Evolutionary conservation across 1,140 invertebrate species (phyloP), one percentile per base, ranked within the genome.

Genomic region (Pseudomyrmex gracilis): DNA sequence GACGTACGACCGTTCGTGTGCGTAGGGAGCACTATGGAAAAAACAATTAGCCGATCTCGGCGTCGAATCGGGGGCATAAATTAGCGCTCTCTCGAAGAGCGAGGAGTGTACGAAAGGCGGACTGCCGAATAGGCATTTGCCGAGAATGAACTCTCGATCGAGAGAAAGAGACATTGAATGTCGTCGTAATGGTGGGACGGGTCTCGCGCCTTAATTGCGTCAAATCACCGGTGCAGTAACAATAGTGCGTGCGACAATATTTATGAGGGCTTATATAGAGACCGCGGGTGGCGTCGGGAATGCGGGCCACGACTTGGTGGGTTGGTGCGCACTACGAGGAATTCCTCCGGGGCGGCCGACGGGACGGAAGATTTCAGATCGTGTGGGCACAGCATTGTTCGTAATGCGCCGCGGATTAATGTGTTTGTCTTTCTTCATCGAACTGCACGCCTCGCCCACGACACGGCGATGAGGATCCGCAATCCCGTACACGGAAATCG

Each of bases 201-300:
- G 90, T 90, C 57, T 73, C 87, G 89, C 84, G 60, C 85, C 80
- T 91, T 91, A 91, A 92, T 92, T 90, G 89, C 82, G 63, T 68
- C 87, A 89, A 92, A 93, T 92, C 90, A 90, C 84, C 77, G 87
- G 71, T 60, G 74, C 74, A 66, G 68, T 60, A 87, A 91, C 88
- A 92, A 92, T 91, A 34, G 85, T 0, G 68, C 34, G 34, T 61
- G 76, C 74, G 60, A 67, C 70, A 83, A 68, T 87, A 92, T 91
- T 91, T 90, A 89, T 87, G 77, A 53, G 77, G 73, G 66, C 63
- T 64, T 22, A 10, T 15, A 47, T 17, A 10, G 47, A 84, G 80
- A 34, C 77, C 74, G 86, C 85, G 88, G 87, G 86, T 91, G 86
- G 87, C 82, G 85, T 82, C 80, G 58, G 61, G 84, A 88, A 85